Conservation (phyloP, 2,113 vertebrate genomes). For the Lucifuga dentata region DNA sequence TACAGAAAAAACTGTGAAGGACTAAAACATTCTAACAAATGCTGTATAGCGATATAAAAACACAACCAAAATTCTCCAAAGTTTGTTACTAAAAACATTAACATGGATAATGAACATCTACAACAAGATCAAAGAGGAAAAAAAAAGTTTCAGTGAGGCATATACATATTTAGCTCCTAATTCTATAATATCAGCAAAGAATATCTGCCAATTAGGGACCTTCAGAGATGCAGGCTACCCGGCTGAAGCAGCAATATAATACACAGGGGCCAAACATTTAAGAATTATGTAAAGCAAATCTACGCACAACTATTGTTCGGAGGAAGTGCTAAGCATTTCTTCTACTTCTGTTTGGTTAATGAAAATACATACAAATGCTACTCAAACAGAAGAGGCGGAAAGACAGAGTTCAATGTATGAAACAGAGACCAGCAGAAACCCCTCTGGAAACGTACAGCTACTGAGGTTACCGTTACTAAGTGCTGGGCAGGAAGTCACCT, state of each 20-base stretch:
- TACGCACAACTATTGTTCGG: slow-evolving; percentile 26
- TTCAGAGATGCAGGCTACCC: slow-evolving; percentile 54
- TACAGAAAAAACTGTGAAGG: slow-evolving; percentile 29
- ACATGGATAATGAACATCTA: slow-evolving; percentile 17
- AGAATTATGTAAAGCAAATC: slow-evolving; percentile 36
- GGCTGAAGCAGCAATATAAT: slow-evolving; percentile 50
- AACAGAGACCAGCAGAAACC: slow-evolving; percentile 17
- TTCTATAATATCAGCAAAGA: slow-evolving; percentile 31
- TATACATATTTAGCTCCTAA: slow-evolving; percentile 35
- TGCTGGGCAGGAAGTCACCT: slow-evolving; percentile 5
- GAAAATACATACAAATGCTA: slow-evolving; percentile 53
- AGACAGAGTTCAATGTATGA: slow-evolving; percentile 11
- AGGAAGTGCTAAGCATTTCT: slow-evolving; percentile 36
- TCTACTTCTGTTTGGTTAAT: slow-evolving; percentile 18
- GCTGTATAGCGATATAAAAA: slow-evolving; percentile 59
- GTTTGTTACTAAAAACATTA: slow-evolving; percentile 16
- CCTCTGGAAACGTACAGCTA: slow-evolving; percentile 8
- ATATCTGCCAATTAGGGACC: slow-evolving; percentile 26
- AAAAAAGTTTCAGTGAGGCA: slow-evolving; percentile 4
- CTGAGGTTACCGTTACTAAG: slow-evolving; percentile 4
- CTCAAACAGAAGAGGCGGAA: slow-evolving; percentile 37
- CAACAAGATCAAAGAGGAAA: slow-evolving; percentile 6
- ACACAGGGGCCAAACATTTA: slow-evolving; percentile 32
- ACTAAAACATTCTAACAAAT: slow-evolving; percentile 47
- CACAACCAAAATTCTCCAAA: slow-evolving; percentile 37